These are phyloP conservation scores for Apotomis capreana DNA, from an alignment of 2,888 invertebrate species.

Conservation along the genomic window DNA sequence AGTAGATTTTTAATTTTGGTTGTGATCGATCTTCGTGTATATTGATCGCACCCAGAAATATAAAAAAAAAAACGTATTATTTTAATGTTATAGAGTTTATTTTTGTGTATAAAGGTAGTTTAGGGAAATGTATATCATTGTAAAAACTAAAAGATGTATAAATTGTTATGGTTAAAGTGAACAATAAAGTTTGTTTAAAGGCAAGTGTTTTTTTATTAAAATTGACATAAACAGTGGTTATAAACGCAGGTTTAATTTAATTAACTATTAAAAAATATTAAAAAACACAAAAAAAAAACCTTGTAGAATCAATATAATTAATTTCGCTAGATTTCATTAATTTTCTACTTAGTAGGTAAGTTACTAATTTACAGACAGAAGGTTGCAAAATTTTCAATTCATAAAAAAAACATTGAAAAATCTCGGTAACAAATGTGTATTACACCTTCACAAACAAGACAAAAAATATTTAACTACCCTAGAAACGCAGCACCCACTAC, in stretches of 20 bases:
- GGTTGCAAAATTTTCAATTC: too few species aligned
- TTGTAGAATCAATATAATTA: too few species aligned
- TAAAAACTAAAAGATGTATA: conserved; percentile 42
- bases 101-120: conserved; percentile 36
- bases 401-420: too few species aligned
- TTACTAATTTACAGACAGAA: too few species aligned
- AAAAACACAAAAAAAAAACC: too few species aligned
- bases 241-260: neutral
- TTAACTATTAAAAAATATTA: too few species aligned
- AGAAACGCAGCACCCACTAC: too few species aligned
- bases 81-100: conserved; percentile 44
- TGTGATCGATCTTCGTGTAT: conserved; percentile 70
- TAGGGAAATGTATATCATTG: conserved; percentile 38
- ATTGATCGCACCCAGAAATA: conserved; percentile 77
- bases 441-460: too few species aligned
- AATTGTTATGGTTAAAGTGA: conserved; percentile 40
- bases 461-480: too few species aligned
- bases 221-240: neutral
- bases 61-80: conserved; percentile 42
- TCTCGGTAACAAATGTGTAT: too few species aligned
- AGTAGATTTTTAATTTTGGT: conserved; percentile 63
- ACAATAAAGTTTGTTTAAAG: conserved; percentile 42
- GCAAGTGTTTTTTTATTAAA: conserved; percentile 15
- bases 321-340: too few species aligned
- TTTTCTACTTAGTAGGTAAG: too few species aligned